phyloP scores from a whole-genome alignment of 2,113 vertebrate species.

The Labeo rohita region DNA sequence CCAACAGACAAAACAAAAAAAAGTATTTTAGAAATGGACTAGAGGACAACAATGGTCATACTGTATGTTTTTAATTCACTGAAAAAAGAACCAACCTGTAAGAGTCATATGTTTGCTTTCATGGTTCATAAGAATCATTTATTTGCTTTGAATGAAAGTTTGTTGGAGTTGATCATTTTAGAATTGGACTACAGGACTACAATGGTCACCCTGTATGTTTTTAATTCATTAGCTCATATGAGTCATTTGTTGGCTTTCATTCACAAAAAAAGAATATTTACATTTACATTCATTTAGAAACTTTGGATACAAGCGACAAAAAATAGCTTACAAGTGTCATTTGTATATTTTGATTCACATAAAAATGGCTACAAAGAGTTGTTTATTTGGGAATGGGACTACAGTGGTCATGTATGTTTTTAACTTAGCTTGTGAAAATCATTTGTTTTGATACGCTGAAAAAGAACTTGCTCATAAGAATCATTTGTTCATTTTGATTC shows the following conservation, averaged over 20 bases:
- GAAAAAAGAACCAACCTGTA: background rate
- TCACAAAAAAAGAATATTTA: background rate
- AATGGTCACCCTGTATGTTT: too few relatives aligned
- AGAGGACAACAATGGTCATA: too few relatives aligned
- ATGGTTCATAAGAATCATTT: background rate
- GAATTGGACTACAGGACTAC: too few relatives aligned
- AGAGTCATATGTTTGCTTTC: background rate
- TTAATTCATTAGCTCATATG: background rate
- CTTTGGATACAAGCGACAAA: too few relatives aligned
- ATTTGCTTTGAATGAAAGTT: background rate
- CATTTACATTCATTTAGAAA: background rate
- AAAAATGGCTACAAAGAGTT: background rate
- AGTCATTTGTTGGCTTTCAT: background rate
- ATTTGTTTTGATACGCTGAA: background rate
- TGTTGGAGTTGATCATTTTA: too few relatives aligned
- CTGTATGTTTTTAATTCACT: too few relatives aligned
- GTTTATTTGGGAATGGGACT: background rate
- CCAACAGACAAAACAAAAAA: too few relatives aligned
- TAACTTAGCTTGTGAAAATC: background rate
- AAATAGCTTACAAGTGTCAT: too few relatives aligned
- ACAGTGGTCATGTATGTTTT: background rate
- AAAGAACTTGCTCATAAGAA: background rate
- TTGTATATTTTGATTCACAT: too few relatives aligned
- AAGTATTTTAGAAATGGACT: too few relatives aligned
- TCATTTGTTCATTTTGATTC: background rate